phyloP scores from a whole-genome alignment of 1,140 invertebrate species.

The Popillia japonica region DNA sequence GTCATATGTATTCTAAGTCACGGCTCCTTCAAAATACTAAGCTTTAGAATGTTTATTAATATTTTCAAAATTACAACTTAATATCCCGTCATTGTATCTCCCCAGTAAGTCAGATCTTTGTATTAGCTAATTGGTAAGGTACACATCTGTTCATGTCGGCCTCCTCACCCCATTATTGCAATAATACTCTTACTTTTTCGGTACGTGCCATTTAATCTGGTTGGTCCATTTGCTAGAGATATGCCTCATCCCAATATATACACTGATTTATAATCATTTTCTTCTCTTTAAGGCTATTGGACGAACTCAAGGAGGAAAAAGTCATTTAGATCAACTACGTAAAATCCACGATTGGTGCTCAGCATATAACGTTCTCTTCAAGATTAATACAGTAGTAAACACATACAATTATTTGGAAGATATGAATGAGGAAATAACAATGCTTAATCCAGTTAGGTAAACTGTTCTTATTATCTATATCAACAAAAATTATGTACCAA shows the following conservation, averaged over 20 bases:
- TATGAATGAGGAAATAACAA: constrained; percentile 59
- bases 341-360: constrained; percentile 60
- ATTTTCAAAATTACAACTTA: no score
- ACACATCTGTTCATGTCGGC: no score
- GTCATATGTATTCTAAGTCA: no score
- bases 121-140: no score
- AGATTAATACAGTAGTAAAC: constrained; percentile 65
- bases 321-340: constrained; percentile 60
- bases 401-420: constrained; percentile 63
- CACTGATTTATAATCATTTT: constrained; percentile 35
- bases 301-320: constrained; percentile 56
- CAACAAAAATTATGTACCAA: not conserved
- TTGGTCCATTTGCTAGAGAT: no score
- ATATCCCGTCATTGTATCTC: no score
- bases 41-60: no score
- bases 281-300: constrained; percentile 54
- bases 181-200: no score
- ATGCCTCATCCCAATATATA: not conserved
- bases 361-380: constrained; percentile 62
- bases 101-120: no score
- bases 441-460: constrained; percentile 60
- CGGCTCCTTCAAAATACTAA: no score
- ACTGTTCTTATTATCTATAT: not conserved
- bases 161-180: no score
- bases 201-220: no score